A percentile compares a stretch with the other conserved stretches of the same genome.
Evolutionary conservation across 2,113 vertebrate genomes (phyloP).

Genomic region (Elanoides forficatus): DNA sequence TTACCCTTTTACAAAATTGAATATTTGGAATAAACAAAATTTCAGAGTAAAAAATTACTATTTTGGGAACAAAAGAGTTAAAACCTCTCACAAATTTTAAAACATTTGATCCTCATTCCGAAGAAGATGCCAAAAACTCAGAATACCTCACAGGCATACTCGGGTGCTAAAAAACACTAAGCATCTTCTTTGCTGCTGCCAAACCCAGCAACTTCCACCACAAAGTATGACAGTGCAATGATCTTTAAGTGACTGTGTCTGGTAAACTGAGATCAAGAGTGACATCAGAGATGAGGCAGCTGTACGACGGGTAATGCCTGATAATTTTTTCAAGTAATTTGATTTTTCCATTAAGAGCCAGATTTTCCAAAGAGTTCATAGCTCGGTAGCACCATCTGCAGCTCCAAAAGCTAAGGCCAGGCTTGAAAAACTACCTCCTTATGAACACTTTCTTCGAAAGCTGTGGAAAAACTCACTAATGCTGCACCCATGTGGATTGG

Average conservation of each 20-base stretch:
- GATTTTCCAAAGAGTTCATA: not conserved
- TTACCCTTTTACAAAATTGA: not conserved
- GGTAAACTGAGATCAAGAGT: not conserved
- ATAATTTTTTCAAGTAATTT: not conserved
- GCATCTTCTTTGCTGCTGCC: not conserved
- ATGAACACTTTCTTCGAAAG: not conserved
- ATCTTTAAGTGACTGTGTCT: not conserved
- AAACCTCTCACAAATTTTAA: not conserved
- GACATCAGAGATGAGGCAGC: not conserved
- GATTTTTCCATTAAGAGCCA: not conserved
- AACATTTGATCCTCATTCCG: not conserved
- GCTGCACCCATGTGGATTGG: not conserved
- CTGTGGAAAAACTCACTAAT: not conserved
- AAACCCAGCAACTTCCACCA: not conserved
- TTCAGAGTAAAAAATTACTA: not conserved
- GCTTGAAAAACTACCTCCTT: not conserved
- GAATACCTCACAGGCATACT: not conserved
- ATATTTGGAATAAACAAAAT: not conserved
- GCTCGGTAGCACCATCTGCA: constrained; percentile 57
- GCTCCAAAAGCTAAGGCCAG: not conserved
- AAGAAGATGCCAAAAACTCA: not conserved
- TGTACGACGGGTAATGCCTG: not conserved
- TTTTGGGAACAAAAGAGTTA: not conserved
- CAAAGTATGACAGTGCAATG: not conserved
- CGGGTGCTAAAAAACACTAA: fast-evolving